These are phyloP conservation scores for Psittacula echo DNA, from an alignment of 2,797 vertebrate genomes.

Conservation along the genomic window DNA sequence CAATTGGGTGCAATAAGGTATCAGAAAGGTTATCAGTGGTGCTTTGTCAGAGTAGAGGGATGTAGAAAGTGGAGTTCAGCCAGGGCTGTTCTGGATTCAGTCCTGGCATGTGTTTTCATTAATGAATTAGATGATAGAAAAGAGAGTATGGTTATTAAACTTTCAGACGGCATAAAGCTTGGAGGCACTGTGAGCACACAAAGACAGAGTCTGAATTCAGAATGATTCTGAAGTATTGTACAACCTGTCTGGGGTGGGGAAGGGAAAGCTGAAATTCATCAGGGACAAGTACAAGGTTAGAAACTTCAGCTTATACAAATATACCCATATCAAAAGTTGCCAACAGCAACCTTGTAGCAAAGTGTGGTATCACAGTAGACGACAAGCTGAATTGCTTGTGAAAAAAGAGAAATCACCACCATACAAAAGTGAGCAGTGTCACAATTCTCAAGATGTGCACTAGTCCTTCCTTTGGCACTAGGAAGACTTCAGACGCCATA, in stretches of 20 bases:
- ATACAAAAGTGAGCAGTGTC: background rate
- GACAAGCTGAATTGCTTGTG: background rate
- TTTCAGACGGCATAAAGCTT: slow-evolving; percentile 32
- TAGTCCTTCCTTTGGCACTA: background rate
- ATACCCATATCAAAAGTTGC: background rate
- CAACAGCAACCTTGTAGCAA: background rate
- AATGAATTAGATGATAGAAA: slow-evolving; percentile 24
- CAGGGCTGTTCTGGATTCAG: background rate
- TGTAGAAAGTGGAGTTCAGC: slow-evolving; percentile 20
- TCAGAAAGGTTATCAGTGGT: slow-evolving; percentile 5
- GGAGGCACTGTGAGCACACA: background rate
- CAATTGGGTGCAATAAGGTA: background rate
- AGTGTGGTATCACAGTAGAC: background rate
- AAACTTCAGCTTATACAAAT: background rate
- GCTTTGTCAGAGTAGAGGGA: slow-evolving; percentile 20
- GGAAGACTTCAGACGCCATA: background rate
- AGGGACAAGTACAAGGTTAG: background rate
- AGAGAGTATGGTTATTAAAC: slow-evolving; percentile 40
- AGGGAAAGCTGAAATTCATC: background rate
- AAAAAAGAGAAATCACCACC: background rate
- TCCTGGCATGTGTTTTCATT: slow-evolving; percentile 30
- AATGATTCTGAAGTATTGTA: background rate
- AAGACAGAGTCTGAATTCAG: slow-evolving; percentile 22
- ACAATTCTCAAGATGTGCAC: background rate
- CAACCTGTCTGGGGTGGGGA: background rate